Evolutionary conservation across 1,140 invertebrate genomes (phyloP).

Genomic region (Callitettix versicolor): DNA sequence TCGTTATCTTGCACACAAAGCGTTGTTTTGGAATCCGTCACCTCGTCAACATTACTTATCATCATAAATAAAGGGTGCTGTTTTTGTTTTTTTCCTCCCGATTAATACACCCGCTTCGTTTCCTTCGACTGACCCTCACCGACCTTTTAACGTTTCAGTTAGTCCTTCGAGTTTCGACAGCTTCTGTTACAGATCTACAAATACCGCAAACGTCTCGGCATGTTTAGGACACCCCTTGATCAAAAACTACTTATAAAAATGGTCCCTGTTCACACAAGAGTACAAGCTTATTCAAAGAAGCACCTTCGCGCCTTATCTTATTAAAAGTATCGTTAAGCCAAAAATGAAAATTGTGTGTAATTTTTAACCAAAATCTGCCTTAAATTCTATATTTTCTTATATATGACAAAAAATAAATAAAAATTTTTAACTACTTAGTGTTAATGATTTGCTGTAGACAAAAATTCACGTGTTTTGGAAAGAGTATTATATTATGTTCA

Average conservation of each 20-base stretch:
- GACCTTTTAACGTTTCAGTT: conserved; percentile 8
- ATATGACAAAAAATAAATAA: conserved; percentile 36
- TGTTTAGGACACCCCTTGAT: conserved; percentile 28
- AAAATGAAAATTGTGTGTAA: conserved; percentile 46
- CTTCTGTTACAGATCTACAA: conserved; percentile 12
- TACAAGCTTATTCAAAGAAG: conserved; percentile 57
- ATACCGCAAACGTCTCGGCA: conserved; percentile 23
- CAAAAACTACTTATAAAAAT: conserved; percentile 25
- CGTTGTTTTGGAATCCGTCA: conserved; percentile 12
- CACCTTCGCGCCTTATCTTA: conserved; percentile 60
- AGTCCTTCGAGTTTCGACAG: conserved; percentile 8
- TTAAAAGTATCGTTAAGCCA: conserved; percentile 35
- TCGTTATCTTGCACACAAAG: conserved; percentile 14
- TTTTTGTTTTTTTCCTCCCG: conserved; percentile 13
- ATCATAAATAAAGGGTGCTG: conserved; percentile 17
- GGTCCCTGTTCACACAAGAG: conserved; percentile 46
- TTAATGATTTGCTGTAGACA: conserved; percentile 26
- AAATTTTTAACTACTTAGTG: conserved; percentile 27
- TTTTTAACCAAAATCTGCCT: conserved; percentile 51
- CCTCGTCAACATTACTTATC: neutral
- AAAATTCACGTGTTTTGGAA: conserved; percentile 26
- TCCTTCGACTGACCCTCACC: conserved; percentile 9
- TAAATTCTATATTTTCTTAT: conserved; percentile 49
- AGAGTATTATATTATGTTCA: conserved; percentile 27
- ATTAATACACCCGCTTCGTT: conserved; percentile 5